Evolutionary conservation across 1,140 invertebrate genomes (phyloP), one percentile per base, ranked within the genome.

Genomic region (Saxidomus purpurata): DNA sequence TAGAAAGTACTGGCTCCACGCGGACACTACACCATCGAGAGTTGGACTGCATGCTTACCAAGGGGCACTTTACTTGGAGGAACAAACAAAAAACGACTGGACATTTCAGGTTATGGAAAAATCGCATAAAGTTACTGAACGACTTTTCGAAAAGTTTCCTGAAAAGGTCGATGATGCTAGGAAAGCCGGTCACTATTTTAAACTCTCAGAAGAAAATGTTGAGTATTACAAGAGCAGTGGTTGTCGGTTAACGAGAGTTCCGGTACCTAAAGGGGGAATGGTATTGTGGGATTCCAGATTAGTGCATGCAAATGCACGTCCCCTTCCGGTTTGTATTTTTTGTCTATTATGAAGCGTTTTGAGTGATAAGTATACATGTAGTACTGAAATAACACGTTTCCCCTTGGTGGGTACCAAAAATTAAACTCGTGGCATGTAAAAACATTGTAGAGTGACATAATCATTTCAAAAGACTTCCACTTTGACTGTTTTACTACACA

Each of bases 11-110:
- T 93, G 92, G 93, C 69, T 93, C 36, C 93, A 93, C 43, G 43
- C 67, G 52, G 93, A 93, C 82, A 91, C 90, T 47, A 76, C 69
- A 31, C 85, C 86, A 8, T 49, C 59, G 11, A 81, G 84, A 25
- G 61, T 84, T 15, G 91, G 92, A 25, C 90, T 93, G 0, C 93
- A 93, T 79, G 92, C 90, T n/a, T 92, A 92, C 82, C 91, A 92
- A 67, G 91, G 91, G 2, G 90, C 87, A 0, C 76, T 92, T 6
- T 91, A 91, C 43, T 81, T 92, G 47, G 91, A 92, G 59, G 88
- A 91, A 43, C 63, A 90, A 15, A 79, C 77, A 2, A 71, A 89
- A 25, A 85, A 67, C 9, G 90, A 92, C 40, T 87, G 84, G 69
- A 87, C 74, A 31, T 87, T 74, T 77, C 79, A 87, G 22, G 80